Conservation (phyloP, 2,113 vertebrate genomes). For the Eonycteris spelaea region DNA sequence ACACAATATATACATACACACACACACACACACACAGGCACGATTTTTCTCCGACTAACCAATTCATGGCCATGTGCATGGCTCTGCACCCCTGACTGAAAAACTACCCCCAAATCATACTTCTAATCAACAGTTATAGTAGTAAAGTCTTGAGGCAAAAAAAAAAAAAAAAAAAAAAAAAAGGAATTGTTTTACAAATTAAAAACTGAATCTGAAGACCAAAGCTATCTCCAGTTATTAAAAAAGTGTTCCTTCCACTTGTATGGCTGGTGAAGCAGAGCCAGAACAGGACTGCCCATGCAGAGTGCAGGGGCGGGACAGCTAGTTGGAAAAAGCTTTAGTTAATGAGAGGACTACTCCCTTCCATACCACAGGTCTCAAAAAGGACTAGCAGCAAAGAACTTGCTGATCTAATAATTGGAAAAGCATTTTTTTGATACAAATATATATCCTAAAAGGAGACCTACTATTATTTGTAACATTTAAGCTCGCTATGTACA, state of each 20-base stretch:
- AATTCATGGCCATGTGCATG: neutral
- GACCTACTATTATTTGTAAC: neutral
- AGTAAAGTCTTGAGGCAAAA: neutral
- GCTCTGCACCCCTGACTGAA: neutral
- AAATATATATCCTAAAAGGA: neutral
- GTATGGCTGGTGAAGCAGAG: neutral
- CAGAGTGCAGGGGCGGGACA: neutral
- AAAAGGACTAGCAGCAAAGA: neutral
- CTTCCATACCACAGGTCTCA: neutral
- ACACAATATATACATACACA: too few species aligned
- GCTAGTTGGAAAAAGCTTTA: neutral
- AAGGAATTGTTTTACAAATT: neutral
- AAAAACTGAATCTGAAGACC: neutral
- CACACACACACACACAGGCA: too few species aligned
- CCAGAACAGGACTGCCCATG: too few species aligned
- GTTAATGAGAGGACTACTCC: neutral
- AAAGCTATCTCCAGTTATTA: neutral
- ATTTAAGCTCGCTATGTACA: neutral
- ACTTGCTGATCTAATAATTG: neutral
- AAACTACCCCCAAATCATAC: neutral
- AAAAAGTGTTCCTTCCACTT: neutral
- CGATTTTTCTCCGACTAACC: neutral
- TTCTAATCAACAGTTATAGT: neutral
- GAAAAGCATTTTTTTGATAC: neutral
- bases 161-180: neutral